A percentile compares a stretch with the other conserved stretches of the same genome.
Evolutionary conservation across 2,797 vertebrate species (phyloP).

Genomic region (Carapus acus): DNA sequence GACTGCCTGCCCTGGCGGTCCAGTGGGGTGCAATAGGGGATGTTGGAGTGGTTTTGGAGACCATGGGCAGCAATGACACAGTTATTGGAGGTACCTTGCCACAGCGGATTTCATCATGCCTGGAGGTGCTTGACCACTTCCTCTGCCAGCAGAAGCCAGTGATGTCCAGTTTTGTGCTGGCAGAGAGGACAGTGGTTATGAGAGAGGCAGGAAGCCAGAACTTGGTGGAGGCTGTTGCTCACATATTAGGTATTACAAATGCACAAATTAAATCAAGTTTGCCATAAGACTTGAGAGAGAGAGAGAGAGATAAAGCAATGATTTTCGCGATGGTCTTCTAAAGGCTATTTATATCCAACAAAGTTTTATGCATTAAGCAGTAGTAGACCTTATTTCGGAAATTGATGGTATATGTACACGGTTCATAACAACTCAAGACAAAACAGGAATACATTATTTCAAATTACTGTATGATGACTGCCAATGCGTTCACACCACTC

Average conservation of each 20-base stretch:
- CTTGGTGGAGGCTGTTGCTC: slow-evolving; percentile 83
- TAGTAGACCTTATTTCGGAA: too few relatives aligned
- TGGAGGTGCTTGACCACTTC: slow-evolving; percentile 90
- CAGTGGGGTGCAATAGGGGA: slow-evolving; percentile 98
- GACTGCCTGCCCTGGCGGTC: slow-evolving; percentile 85
- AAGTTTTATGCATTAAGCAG: too few relatives aligned
- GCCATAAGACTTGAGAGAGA: too few relatives aligned
- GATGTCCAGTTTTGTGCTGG: slow-evolving; percentile 90
- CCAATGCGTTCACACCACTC: too few relatives aligned
- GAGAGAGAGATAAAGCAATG: too few relatives aligned
- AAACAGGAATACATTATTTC: too few relatives aligned
- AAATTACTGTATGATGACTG: too few relatives aligned
- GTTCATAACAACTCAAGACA: too few relatives aligned
- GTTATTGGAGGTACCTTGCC: slow-evolving; percentile 88
- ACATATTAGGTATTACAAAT: slow-evolving; percentile 97
- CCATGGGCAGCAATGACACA: slow-evolving; percentile 77
- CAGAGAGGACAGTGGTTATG: slow-evolving; percentile 73
- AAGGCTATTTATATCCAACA: too few relatives aligned
- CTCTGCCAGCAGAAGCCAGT: slow-evolving; percentile 81
- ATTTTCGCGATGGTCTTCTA: too few relatives aligned
- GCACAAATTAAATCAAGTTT: not conserved
- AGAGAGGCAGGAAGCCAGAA: slow-evolving; percentile 69
- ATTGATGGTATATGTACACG: too few relatives aligned
- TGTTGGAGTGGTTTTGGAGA: slow-evolving; percentile 86
- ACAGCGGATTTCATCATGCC: slow-evolving; percentile 86